Percentiles rank a stretch among this genome's conserved stretches.
These are phyloP conservation scores for Rhinopomastus cyanomelas DNA, from an alignment of 2,113 vertebrate species.

Conservation along the genomic window DNA sequence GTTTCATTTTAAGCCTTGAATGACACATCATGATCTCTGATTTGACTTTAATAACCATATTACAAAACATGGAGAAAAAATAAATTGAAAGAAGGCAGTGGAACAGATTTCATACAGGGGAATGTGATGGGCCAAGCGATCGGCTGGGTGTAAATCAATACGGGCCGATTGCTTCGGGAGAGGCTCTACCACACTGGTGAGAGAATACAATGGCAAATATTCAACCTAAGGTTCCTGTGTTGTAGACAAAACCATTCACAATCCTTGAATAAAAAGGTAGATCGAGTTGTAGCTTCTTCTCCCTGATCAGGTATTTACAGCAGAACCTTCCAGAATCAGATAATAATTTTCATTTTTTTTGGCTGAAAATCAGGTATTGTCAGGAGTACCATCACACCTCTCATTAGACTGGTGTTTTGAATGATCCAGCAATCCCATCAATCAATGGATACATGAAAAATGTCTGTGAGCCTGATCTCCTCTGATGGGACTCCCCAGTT, in stretches of 20 bases:
- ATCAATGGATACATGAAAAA: background rate
- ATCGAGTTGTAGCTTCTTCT: background rate
- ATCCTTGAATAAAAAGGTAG: background rate
- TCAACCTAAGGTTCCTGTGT: background rate
- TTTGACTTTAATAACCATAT: background rate
- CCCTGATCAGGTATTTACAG: background rate
- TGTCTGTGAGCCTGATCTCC: background rate
- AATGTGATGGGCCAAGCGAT: background rate
- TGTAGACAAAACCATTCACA: background rate
- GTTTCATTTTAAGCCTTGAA: background rate
- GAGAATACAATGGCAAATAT: background rate
- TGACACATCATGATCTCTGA: background rate
- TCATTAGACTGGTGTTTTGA: slow-evolving; percentile 14
- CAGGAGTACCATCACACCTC: background rate
- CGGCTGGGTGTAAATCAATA: background rate
- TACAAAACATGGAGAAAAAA: background rate
- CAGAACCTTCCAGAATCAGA: background rate
- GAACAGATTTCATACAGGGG: background rate
- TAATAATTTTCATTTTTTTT: background rate
- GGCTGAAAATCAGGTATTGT: background rate
- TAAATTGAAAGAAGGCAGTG: background rate
- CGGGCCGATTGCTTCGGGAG: background rate
- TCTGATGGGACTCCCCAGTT: background rate
- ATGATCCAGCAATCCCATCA: background rate
- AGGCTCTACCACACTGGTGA: background rate